Evolutionary conservation across 2,888 invertebrate genomes (phyloP).

Genomic region (Nudaria mundana): DNA sequence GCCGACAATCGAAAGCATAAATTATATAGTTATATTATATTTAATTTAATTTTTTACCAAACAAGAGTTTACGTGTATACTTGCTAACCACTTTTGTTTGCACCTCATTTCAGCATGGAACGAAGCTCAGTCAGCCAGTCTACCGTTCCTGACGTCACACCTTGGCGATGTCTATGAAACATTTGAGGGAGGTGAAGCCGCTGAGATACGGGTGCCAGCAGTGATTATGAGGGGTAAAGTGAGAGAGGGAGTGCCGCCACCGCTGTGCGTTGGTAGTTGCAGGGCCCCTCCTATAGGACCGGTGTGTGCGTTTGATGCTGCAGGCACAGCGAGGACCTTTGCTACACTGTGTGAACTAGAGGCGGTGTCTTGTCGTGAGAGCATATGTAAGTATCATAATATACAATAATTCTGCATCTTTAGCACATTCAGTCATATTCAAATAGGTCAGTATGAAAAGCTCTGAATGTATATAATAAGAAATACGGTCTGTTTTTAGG

Average conservation of each 20-base stretch:
- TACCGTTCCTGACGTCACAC: slow-evolving; percentile 56
- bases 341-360: slow-evolving; percentile 81
- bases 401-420: neutral
- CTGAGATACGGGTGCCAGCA: slow-evolving; percentile 40
- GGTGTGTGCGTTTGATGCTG: slow-evolving; percentile 81
- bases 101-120: slow-evolving; percentile 60
- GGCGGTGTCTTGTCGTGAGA: slow-evolving; percentile 79
- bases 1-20: no score
- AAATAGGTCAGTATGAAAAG: neutral
- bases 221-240: slow-evolving; percentile 52
- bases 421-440: no score
- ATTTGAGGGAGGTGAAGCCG: slow-evolving; percentile 41
- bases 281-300: slow-evolving; percentile 72
- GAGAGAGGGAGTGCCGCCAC: slow-evolving; percentile 67
- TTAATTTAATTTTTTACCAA: no score
- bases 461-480: neutral
- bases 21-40: no score
- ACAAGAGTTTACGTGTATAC: no score
- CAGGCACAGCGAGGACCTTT: slow-evolving; percentile 79
- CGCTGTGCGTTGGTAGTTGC: slow-evolving; percentile 66
- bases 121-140: slow-evolving; percentile 52
- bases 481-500: no score
- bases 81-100: no score
- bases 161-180: slow-evolving; percentile 49
- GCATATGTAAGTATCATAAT: slow-evolving; percentile 72